Evolutionary conservation across 2,888 invertebrate species (phyloP).

Genomic region (Protonemura montana): DNA sequence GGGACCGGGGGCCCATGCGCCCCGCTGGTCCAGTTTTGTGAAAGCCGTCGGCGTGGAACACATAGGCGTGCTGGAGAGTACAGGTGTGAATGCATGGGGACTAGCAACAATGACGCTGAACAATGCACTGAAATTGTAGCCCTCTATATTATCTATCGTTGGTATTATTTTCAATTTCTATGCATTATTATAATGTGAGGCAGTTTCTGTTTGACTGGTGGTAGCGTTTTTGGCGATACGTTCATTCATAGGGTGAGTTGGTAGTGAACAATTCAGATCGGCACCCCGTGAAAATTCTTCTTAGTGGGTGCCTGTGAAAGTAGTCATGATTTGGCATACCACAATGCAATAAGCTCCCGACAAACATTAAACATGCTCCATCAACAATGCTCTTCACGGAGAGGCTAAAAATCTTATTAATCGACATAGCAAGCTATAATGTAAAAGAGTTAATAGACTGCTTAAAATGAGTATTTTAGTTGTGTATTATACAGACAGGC

Average conservation of each 20-base stretch:
- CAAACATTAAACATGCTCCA: too few species aligned
- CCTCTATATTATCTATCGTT: not conserved
- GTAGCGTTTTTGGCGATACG: not conserved
- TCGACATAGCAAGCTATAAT: too few species aligned
- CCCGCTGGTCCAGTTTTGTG: not conserved
- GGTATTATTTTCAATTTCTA: conserved; percentile 1
- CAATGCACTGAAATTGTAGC: conserved; percentile 14
- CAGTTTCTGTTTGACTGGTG: not conserved
- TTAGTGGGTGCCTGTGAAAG: too few species aligned
- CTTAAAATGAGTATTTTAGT: too few species aligned
- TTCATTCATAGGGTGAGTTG: not conserved
- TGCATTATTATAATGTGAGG: not conserved
- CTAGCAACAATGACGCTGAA: not conserved
- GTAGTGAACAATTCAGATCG: too few species aligned
- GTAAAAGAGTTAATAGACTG: too few species aligned
- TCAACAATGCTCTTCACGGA: too few species aligned
- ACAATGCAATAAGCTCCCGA: too few species aligned
- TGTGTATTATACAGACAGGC: too few species aligned
- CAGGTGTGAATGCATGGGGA: conserved; percentile 23
- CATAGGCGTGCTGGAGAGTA: not conserved
- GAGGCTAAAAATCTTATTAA: too few species aligned
- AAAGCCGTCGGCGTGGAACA: not conserved
- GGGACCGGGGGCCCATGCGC: not conserved
- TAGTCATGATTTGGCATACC: too few species aligned
- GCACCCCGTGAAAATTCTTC: not conserved